A percentile compares a stretch with the other conserved stretches of the same genome.
Evolutionary conservation across 2,113 vertebrate species (phyloP).

Genomic region (Ptychochromis oligacanthus): DNA sequence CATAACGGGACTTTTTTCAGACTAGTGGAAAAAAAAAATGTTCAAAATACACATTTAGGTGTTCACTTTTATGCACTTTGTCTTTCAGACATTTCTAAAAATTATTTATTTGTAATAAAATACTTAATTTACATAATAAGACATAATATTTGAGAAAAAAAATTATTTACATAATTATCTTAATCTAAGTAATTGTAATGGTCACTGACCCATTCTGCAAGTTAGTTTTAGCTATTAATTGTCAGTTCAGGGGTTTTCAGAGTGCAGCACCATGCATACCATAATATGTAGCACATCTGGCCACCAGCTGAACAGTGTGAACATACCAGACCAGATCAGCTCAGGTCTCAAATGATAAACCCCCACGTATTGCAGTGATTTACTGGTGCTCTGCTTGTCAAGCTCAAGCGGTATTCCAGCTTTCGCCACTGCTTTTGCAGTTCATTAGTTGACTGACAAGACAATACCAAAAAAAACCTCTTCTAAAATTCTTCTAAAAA

Average conservation of each 20-base stretch:
- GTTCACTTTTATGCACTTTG: background rate
- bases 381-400: background rate
- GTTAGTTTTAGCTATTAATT: background rate
- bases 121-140: too few relatives aligned
- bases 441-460: background rate
- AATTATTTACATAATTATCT: too few relatives aligned
- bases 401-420: background rate
- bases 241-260: fast-evolving
- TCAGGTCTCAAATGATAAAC: fast-evolving
- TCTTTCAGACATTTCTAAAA: background rate
- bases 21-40: background rate
- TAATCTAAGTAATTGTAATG: background rate
- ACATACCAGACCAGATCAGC: background rate
- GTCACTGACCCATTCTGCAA: background rate
- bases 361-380: background rate
- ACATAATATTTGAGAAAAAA: too few relatives aligned
- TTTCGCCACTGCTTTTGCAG: fast-evolving
- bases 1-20: background rate
- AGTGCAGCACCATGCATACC: fast-evolving
- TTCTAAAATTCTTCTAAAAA: background rate
- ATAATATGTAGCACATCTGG: background rate
- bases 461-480: too few relatives aligned
- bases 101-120: background rate
- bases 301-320: background rate
- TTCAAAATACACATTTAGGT: background rate